Percentiles rank a stretch among this genome's conserved stretches.
Evolutionary conservation across 2,888 invertebrate genomes (phyloP).

Genomic region (Agrilus cyanescens): DNA sequence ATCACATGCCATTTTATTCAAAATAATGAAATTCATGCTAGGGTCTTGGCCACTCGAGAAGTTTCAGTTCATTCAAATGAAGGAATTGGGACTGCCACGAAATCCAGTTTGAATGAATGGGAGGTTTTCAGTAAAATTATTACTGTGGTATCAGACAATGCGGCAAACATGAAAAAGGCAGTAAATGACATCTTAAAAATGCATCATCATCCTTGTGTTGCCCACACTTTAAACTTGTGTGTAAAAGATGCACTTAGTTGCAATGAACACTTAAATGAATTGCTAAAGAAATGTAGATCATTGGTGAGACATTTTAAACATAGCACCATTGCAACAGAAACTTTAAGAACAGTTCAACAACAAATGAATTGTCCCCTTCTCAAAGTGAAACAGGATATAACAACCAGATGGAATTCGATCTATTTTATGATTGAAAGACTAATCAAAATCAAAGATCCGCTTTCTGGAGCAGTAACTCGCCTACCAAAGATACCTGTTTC

Average conservation of each 20-base stretch:
- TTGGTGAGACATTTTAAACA: slow-evolving; percentile 18
- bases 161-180: slow-evolving; percentile 21
- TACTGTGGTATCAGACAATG: slow-evolving; percentile 20
- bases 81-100: too few relatives aligned
- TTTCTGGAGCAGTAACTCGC: too few relatives aligned
- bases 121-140: slow-evolving; percentile 18
- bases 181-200: slow-evolving; percentile 12
- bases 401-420: slow-evolving; percentile 21
- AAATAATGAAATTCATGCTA: too few relatives aligned
- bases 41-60: slow-evolving; percentile 16
- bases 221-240: too few relatives aligned
- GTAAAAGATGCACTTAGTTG: too few relatives aligned
- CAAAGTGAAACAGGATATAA: slow-evolving; percentile 21
- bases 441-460: too few relatives aligned
- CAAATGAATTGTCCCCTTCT: slow-evolving; percentile 15
- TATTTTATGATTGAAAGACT: too few relatives aligned
- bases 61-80: not conserved
- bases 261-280: too few relatives aligned
- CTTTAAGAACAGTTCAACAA: slow-evolving; percentile 16
- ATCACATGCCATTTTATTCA: slow-evolving; percentile 21
- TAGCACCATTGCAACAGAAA: slow-evolving; percentile 16
- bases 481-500: too few relatives aligned
- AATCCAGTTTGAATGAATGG: slow-evolving; percentile 16
- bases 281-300: not conserved
- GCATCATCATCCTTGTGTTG: too few relatives aligned